Evolutionary conservation across 2,797 vertebrate genomes (phyloP).

Genomic region (Etheostoma perlongum): DNA sequence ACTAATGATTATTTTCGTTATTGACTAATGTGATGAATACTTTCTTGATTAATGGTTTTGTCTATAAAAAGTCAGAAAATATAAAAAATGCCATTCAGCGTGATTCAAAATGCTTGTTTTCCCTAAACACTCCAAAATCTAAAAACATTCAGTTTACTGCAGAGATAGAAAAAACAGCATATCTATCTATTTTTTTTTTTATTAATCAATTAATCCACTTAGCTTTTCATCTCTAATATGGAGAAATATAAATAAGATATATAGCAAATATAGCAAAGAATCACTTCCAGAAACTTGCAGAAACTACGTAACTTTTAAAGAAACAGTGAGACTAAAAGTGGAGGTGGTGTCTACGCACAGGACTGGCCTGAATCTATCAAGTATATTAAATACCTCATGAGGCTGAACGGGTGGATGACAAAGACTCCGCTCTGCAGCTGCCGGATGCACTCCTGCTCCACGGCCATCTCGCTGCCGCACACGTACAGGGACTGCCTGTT

Average conservation of each 20-base stretch:
- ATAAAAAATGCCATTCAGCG: background rate
- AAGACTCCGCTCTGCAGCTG: slow-evolving; percentile 83
- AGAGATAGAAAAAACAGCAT: background rate
- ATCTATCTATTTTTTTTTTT: background rate
- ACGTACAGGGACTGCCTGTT: slow-evolving; percentile 86
- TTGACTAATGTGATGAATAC: too few species aligned
- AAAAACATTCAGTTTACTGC: slow-evolving; percentile 1
- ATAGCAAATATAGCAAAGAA: background rate
- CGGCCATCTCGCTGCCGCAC: slow-evolving; percentile 87
- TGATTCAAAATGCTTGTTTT: background rate
- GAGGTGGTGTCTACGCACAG: slow-evolving; percentile 2
- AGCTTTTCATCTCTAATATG: background rate
- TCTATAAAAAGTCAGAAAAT: background rate
- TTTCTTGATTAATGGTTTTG: background rate
- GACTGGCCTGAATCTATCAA: slow-evolving; percentile 55
- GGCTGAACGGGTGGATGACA: slow-evolving; percentile 88
- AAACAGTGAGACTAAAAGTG: background rate
- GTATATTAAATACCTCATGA: slow-evolving; percentile 79
- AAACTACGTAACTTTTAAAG: slow-evolving; percentile 26
- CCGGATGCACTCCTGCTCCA: slow-evolving; percentile 83
- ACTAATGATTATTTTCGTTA: background rate
- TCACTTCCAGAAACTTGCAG: slow-evolving; percentile 5
- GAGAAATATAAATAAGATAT: background rate
- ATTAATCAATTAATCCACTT: background rate
- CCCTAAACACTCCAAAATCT: background rate